Conservation (phyloP, 2,797 vertebrate species). For the Sebastes dallii region DNA sequence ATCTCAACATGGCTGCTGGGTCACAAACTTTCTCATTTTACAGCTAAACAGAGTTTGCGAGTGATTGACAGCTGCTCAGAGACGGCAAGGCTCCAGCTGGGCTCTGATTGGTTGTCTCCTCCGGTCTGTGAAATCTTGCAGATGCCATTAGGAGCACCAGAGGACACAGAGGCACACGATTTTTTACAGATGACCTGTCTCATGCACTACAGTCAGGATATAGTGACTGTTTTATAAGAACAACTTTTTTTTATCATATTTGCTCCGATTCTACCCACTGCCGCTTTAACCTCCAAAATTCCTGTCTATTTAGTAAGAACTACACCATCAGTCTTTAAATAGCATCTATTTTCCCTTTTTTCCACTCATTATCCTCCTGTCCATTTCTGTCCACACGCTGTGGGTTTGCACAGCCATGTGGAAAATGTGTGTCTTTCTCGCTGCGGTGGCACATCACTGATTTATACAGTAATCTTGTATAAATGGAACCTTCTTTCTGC, state of each 20-base stretch:
- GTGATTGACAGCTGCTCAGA: no score
- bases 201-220: rapidly evolving
- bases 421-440: slow-evolving; percentile 51
- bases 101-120: no score
- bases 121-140: no score
- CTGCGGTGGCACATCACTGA: slow-evolving; percentile 30
- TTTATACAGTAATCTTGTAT: slow-evolving; percentile 21
- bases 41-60: no score
- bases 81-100: no score
- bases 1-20: no score
- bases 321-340: slow-evolving; percentile 32
- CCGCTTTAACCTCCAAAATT: not conserved
- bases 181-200: no score
- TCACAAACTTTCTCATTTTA: no score
- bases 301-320: not conserved
- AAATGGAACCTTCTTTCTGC: slow-evolving; percentile 30
- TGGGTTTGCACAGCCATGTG: slow-evolving; percentile 42
- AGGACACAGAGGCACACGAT: no score
- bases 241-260: no score
- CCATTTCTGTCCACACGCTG: slow-evolving; percentile 34
- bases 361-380: slow-evolving; percentile 41
- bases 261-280: no score
- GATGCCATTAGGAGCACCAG: no score
- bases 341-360: slow-evolving; percentile 19
- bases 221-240: rapidly evolving